Base-by-base conservation (phyloP, 2,888 invertebrate species). In the Tipula confusa region DNA sequence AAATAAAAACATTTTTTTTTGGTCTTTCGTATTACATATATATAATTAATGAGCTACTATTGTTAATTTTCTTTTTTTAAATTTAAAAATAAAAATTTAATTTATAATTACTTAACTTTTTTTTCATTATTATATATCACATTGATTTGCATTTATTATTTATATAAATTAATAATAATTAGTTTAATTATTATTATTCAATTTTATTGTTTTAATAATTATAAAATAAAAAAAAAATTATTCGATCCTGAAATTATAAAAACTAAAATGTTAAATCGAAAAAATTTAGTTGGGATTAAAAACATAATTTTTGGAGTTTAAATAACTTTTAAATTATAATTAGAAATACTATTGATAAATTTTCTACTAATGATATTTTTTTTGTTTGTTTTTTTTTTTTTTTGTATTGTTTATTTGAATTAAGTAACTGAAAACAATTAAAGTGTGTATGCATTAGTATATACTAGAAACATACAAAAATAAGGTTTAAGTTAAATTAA, bases 131-230 rank as follows among this genome's bases (percentile, higher is more conserved):
- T 24, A 64, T 64, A 64, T 64, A 64, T 64, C 64, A 64, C 64
- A 64, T 64, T 64, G 64, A 64, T 64, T 64, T 64, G 64, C 64
- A 64, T 64, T 43, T 64, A 64, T 64, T 64, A 64, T 64, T 64
- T 64, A 64, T 24, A 64, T 64, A 64, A 64, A 64, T 64, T 64
- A 64, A 64, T 64, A 64, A 64, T 64, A 64, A 64, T 64, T 64
- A 24, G 18, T 24, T 64, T 64, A 64, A 64, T 64, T 64, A 64
- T 64, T 24, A 64, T 24, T 64, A 7, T 64, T 64, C 64, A 64
- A 64, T 24, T 64, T 64, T 64, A 64, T 64, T 24, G 24, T 64
- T 64, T 64, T 9, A 48, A 48, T 64, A 64, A 64, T 64, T 64
- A 64, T 5, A 48, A 48, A 48, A 43, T 9, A 33, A 33, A 33